Conservation (phyloP, 1,140 invertebrate genomes). For the Magallana gigas region DNA sequence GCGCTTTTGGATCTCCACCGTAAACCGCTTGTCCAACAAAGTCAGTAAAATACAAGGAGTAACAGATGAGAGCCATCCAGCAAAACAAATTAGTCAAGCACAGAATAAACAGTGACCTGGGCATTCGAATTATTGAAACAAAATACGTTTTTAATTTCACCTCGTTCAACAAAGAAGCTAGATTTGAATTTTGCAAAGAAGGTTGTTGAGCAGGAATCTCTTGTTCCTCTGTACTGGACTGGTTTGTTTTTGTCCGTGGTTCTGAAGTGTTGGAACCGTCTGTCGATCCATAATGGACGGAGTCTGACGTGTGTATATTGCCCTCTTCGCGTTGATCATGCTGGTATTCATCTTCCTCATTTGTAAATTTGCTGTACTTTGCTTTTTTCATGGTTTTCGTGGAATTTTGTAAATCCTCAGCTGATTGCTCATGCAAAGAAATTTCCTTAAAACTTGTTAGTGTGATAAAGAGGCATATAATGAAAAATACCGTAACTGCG, state of each 20-base stretch:
- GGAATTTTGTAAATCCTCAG: conserved; percentile 66
- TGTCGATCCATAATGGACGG: neutral
- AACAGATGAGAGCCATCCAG: conserved; percentile 98
- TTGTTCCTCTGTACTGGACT: neutral
- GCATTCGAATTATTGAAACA: conserved; percentile 93
- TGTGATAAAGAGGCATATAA: conserved; percentile 69
- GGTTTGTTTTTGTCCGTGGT: neutral
- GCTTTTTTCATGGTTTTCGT: conserved; percentile 76
- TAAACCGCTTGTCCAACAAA: conserved; percentile 98
- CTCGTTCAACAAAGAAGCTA: conserved; percentile 62
- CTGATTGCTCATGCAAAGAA: conserved; percentile 64
- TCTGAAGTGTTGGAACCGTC: neutral
- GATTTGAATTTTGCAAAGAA: neutral
- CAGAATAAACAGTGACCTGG: conserved; percentile 89
- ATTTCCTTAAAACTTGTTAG: conserved; percentile 76
- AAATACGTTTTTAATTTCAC: conserved; percentile 86
- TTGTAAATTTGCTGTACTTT: conserved; percentile 76
- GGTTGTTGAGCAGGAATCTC: neutral
- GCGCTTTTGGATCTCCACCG: conserved; percentile 90
- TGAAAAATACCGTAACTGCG: conserved; percentile 69
- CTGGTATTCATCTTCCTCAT: conserved; percentile 68
- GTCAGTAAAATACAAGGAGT: conserved; percentile 97
- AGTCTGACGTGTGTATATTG: neutral
- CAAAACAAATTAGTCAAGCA: conserved; percentile 97
- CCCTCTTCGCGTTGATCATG: conserved; percentile 5